These are phyloP conservation scores for Drosophila longiperda DNA, from an alignment of 2,888 invertebrate species.

Conservation along the genomic window DNA sequence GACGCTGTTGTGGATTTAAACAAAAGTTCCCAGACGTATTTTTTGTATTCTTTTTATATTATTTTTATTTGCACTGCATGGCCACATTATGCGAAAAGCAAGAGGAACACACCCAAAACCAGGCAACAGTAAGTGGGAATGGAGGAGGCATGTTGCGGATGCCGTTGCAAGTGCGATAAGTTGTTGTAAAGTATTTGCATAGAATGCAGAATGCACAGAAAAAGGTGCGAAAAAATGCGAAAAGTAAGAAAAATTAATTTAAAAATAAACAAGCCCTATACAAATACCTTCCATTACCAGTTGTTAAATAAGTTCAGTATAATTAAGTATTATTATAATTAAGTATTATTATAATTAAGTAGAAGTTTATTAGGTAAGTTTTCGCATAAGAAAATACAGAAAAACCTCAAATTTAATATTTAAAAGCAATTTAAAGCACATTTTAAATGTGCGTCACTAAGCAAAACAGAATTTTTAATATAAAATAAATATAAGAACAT, in stretches of 20 bases:
- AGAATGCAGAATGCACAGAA: conserved; percentile 60
- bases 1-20: conserved; percentile 59
- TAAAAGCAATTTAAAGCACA: neutral
- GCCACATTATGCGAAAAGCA: conserved; percentile 63
- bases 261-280: conserved; percentile 23
- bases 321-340: conserved; percentile 2
- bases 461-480: neutral
- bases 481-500: neutral
- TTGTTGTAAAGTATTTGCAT: conserved; percentile 76
- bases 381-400: neutral
- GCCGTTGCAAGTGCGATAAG: conserved; percentile 60
- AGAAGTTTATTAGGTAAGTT: too few species aligned
- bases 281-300: conserved; percentile 4
- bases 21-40: conserved; percentile 73
- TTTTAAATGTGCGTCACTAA: neutral
- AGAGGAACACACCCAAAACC: conserved; percentile 31
- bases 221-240: conserved; percentile 41
- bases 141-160: conserved; percentile 56
- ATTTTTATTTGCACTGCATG: conserved; percentile 64
- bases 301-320: conserved; percentile 10
- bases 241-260: conserved; percentile 23
- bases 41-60: conserved; percentile 18
- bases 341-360: neutral
- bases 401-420: neutral
- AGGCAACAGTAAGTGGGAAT: conserved; percentile 12